Evolutionary conservation across 1,140 invertebrate species (phyloP).

Genomic region (Brachionus asplanchnoidis): DNA sequence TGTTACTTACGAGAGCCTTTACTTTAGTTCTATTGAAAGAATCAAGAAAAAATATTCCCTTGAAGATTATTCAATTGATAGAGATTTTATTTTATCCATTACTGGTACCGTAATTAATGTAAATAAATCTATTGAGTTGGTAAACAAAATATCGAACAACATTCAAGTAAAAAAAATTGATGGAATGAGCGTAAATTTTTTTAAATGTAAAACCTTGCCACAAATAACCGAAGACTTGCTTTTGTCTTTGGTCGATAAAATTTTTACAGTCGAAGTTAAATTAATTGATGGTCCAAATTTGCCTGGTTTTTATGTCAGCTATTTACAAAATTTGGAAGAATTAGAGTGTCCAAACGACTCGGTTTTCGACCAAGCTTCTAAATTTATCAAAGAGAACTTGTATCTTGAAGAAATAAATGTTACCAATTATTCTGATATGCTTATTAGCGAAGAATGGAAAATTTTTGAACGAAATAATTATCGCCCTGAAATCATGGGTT

Average conservation of each 20-base stretch:
- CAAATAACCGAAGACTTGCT: not conserved
- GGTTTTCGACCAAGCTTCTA: not conserved
- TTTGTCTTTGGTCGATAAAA: not conserved
- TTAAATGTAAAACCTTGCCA: not conserved
- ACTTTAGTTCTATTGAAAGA: not conserved
- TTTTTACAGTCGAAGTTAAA: not conserved
- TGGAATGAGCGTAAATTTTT: not conserved
- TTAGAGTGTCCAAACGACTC: not conserved
- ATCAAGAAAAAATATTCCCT: not conserved
- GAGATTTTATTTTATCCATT: not conserved
- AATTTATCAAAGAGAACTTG: not conserved
- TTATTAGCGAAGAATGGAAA: slow-evolving; percentile 10
- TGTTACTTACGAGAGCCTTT: not conserved
- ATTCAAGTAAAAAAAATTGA: not conserved
- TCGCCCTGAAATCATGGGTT: not conserved
- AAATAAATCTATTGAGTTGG: not conserved
- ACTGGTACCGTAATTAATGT: not conserved
- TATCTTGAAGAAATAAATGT: not conserved
- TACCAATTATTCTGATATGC: not conserved
- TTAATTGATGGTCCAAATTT: not conserved
- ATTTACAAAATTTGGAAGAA: not conserved
- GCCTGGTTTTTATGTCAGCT: not conserved
- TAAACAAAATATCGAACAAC: not conserved
- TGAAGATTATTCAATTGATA: not conserved
- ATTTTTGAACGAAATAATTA: not conserved